phyloP scores from a whole-genome alignment of 2,888 invertebrate species.

The Rhamnusium bicolor region DNA sequence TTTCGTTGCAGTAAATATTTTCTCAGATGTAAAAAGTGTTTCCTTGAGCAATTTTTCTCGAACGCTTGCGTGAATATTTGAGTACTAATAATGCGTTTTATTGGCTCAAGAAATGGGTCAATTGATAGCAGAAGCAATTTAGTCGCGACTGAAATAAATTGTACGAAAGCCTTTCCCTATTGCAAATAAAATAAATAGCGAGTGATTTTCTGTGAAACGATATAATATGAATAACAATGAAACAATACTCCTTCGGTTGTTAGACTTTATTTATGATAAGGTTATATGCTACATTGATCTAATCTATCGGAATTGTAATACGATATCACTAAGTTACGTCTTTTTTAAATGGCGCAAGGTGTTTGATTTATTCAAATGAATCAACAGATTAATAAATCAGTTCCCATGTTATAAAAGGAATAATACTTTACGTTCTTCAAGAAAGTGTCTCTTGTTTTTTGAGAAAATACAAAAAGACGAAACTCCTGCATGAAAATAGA shows the following conservation, averaged over 20 bases:
- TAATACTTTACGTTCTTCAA: background rate
- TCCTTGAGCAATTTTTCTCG: background rate
- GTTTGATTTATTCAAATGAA: conserved; percentile 14
- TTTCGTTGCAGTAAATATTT: background rate
- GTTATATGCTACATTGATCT: conserved; percentile 3
- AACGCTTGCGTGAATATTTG: conserved; percentile 1
- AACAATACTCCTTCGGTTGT: conserved; percentile 15
- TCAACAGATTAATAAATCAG: background rate
- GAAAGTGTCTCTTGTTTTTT: background rate
- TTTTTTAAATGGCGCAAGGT: conserved; percentile 14
- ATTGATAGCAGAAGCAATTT: conserved; percentile 35
- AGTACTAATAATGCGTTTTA: conserved; percentile 28
- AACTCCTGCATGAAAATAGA: no score
- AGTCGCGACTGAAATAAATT: conserved; percentile 28
- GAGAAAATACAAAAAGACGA: background rate
- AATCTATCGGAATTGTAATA: conserved; percentile 17
- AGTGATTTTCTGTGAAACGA: conserved; percentile 27
- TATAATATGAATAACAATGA: conserved; percentile 26
- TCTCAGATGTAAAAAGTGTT: background rate
- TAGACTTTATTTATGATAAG: conserved; percentile 24
- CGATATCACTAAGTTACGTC: conserved; percentile 5
- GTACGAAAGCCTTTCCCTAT: conserved; percentile 23
- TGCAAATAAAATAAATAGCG: conserved; percentile 27
- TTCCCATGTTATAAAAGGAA: background rate
- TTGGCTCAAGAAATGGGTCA: conserved; percentile 38